These are phyloP conservation scores for Sebastolobus alascanus DNA, from an alignment of 2,797 vertebrate genomes.

Conservation along the genomic window DNA sequence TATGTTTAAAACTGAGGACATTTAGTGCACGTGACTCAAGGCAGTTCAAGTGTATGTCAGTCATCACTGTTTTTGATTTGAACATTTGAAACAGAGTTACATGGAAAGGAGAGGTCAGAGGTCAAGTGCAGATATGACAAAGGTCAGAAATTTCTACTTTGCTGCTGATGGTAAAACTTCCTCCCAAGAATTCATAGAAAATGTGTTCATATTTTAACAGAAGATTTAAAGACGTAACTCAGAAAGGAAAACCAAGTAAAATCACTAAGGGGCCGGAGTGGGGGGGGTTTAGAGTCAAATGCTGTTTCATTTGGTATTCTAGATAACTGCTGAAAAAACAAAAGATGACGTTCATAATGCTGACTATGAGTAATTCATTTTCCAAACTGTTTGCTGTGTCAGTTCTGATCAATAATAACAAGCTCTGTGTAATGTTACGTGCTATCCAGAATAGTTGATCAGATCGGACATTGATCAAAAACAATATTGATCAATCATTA, in stretches of 20 bases:
- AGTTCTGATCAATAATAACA: neutral
- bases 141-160: constrained; percentile 40
- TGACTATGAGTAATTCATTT: too few relatives aligned
- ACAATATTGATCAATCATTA: too few relatives aligned
- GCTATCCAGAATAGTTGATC: too few relatives aligned
- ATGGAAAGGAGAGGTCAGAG: neutral
- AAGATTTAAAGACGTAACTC: neutral
- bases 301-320: too few relatives aligned
- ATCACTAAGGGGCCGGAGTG: too few relatives aligned
- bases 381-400: too few relatives aligned
- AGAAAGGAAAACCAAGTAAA: constrained; percentile 8
- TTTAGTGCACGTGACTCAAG: neutral
- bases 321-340: too few relatives aligned
- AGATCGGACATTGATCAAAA: too few relatives aligned
- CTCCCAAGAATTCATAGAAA: neutral
- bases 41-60: neutral
- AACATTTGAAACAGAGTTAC: neutral
- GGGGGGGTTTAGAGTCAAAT: too few relatives aligned
- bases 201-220: neutral
- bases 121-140: constrained; percentile 33
- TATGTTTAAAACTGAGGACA: neutral
- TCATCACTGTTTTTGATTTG: neutral
- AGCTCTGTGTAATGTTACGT: too few relatives aligned
- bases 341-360: too few relatives aligned
- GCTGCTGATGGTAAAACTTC: neutral